A percentile compares a stretch with the other conserved stretches of the same genome.
phyloP scores from a whole-genome alignment of 1,140 invertebrate species.

The silkworm (Bombyx mori) region ASM3026992v2 NC_085121.1:389501-390000 shows the following conservation, averaged over 20 bases:
- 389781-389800: constrained; percentile 45
- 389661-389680: too few relatives aligned
- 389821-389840: constrained; percentile 27
- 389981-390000: constrained; percentile 3
- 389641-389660: constrained; percentile 1
- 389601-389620: constrained; percentile 35
- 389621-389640: constrained; percentile 45
- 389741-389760: constrained; percentile 65
- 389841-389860: constrained; percentile 50
- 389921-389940: constrained; percentile 65
- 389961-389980: constrained; percentile 52
- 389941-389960: too few relatives aligned
- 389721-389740: constrained; percentile 46
- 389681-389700: too few relatives aligned
- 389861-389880: constrained; percentile 41
- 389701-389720: constrained; percentile 22
- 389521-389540: constrained; percentile 56
- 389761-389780: constrained; percentile 29
- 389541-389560: constrained; percentile 31
- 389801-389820: constrained; percentile 34
- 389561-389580: constrained; percentile 33
- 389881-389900: constrained; percentile 60
- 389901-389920: constrained; percentile 70
- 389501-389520: constrained; percentile 71
- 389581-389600: constrained; percentile 39